Conservation (phyloP, 2,113 vertebrate genomes). For the Falco punctatus region DNA sequence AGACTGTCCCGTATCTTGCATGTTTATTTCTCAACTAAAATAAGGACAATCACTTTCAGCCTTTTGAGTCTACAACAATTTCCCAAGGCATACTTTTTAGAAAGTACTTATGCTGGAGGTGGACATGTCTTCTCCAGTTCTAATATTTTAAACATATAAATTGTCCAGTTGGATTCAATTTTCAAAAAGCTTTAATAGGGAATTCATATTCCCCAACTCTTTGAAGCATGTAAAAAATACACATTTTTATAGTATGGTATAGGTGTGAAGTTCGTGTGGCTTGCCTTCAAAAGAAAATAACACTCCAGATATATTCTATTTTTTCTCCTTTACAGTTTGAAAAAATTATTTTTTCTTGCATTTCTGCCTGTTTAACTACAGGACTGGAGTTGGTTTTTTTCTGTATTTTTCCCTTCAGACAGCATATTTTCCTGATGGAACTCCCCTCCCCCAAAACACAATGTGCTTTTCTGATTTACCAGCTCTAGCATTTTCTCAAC, state of each 20-base stretch:
- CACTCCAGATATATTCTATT: background rate
- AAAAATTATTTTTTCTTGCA: background rate
- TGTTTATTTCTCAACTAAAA: slow-evolving; percentile 7
- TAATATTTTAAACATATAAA: background rate
- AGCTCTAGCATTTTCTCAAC: slow-evolving; percentile 69
- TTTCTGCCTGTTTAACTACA: slow-evolving; percentile 39
- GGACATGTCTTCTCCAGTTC: background rate
- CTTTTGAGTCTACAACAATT: background rate
- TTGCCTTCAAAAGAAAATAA: slow-evolving; percentile 21
- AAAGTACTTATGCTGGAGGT: background rate
- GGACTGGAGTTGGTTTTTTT: background rate
- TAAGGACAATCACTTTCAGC: background rate
- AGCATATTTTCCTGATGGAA: slow-evolving; percentile 61
- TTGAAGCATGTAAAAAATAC: background rate
- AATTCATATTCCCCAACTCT: background rate
- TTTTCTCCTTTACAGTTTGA: background rate
- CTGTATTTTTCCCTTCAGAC: slow-evolving; percentile 60
- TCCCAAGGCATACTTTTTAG: background rate
- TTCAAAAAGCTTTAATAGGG: background rate
- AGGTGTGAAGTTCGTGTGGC: background rate
- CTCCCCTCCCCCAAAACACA: slow-evolving; percentile 58
- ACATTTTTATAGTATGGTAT: background rate
- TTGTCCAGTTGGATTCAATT: background rate
- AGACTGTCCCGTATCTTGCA: background rate
- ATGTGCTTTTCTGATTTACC: slow-evolving; percentile 70